Evolutionary conservation across 2,888 invertebrate species (phyloP), one percentile per base, ranked within the genome.

Genomic region (Tridacna crocea): DNA sequence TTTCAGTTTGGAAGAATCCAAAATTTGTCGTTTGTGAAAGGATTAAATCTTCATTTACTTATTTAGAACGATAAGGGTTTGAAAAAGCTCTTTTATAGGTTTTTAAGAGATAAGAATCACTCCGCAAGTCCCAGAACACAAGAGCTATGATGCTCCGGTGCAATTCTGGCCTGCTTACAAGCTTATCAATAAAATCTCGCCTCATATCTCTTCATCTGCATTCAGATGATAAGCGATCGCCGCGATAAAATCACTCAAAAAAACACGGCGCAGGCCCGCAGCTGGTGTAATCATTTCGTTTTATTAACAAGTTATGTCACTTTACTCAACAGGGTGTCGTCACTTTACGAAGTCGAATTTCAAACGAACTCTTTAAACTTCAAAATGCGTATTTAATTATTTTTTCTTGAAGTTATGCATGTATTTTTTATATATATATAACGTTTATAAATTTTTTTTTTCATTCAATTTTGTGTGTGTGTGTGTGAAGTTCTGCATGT

Each of bases 241-340:
- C n/a, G 12, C 22, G 84, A 84, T 84, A 80, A 80, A 75, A 80
- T 79, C 84, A 74, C 51, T 81, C 84, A 79, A 70, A 36, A 36
- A 36, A 80, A 73, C 74, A 63, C 63, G 27, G 72, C 61, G 22
- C 70, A 73, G 76, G 51, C 76, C 24, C 58, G 79, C 84, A 84
- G 80, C 84, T 84, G 84, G 73, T 70, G 75, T 76, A 79, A 84
- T 84, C 79, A 84, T 84, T 84, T 76, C 78, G 84, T 78, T 84
- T 84, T 84, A 84, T 84, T 80, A 84, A 84, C 78, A 72, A 81
- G 84, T 84, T 84, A 78, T 84, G 84, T 84, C 84, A 84, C 74
- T 80, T 36, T 47, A 61, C 84, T 47, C 84, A 81, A 78, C 80
- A 74, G 84, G 84, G 79, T 84, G 80, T 78, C 80, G 46, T 76